phyloP scores from a whole-genome alignment of 2,113 vertebrate genomes.

The Cinclus mexicanus region DNA sequence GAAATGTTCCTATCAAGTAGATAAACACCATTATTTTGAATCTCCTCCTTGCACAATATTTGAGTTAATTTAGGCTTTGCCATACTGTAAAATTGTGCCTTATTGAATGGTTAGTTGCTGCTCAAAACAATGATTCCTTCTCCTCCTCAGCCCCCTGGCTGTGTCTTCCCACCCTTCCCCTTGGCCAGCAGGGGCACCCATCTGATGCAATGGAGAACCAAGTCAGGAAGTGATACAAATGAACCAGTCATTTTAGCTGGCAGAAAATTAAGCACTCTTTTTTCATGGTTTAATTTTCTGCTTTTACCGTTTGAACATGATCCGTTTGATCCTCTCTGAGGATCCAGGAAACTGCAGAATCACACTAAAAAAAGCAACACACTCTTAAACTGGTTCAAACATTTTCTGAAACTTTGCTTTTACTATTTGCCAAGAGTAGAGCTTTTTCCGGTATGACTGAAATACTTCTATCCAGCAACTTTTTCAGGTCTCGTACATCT shows the following conservation, averaged over 20 bases:
- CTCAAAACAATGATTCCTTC: not conserved
- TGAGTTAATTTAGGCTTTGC: not conserved
- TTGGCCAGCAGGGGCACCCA: not conserved
- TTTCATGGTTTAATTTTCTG: not conserved
- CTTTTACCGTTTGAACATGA: not conserved
- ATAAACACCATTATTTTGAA: not conserved
- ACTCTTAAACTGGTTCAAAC: not conserved
- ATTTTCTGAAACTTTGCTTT: not conserved
- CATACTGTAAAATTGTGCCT: not conserved
- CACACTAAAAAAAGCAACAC: not conserved
- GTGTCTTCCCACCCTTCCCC: not conserved
- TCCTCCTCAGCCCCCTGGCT: not conserved
- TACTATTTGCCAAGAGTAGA: not conserved
- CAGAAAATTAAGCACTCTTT: not conserved
- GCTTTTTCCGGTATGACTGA: not conserved
- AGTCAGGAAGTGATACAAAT: not conserved
- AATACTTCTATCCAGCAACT: not conserved
- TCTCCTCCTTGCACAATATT: not conserved
- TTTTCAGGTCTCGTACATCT: not conserved
- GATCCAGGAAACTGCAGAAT: not conserved
- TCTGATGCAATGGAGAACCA: not conserved
- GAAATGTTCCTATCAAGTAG: not conserved
- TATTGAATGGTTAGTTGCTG: not conserved
- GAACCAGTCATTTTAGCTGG: not conserved
- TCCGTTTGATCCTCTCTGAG: not conserved